Conservation (phyloP, 1,140 invertebrate species). For the Sipha flava region DNA sequence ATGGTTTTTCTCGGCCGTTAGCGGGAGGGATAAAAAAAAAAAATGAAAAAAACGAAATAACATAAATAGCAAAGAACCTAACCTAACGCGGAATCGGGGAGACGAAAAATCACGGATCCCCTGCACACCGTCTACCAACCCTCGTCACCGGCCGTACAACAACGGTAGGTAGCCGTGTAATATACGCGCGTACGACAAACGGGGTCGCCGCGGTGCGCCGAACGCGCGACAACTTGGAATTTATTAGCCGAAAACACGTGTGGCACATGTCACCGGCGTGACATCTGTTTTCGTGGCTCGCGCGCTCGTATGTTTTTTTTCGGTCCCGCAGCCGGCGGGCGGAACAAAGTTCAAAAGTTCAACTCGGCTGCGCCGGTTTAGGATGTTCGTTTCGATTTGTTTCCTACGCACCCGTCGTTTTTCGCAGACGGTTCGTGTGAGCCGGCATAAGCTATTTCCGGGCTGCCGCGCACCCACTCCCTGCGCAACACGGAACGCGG, state of each 20-base stretch:
- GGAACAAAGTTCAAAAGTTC: constrained; percentile 29
- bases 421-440: constrained; percentile 23
- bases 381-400: background rate
- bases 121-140: too few species aligned
- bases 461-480: background rate
- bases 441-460: background rate
- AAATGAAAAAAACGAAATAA: too few species aligned
- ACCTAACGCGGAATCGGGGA: too few species aligned
- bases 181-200: too few species aligned
- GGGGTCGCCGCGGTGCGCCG: too few species aligned
- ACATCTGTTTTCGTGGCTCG: constrained; percentile 26
- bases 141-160: too few species aligned
- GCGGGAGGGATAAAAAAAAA: too few species aligned
- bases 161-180: too few species aligned
- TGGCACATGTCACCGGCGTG: constrained; percentile 20
- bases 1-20: too few species aligned
- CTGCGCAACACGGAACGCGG: background rate
- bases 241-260: constrained; percentile 27
- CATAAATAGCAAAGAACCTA: too few species aligned
- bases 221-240: constrained; percentile 11
- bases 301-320: too few species aligned
- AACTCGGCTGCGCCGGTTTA: background rate
- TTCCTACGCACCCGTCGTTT: background rate
- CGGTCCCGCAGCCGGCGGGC: background rate
- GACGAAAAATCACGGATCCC: too few species aligned